phyloP scores from a whole-genome alignment of 2,797 vertebrate species.

The Acanthurus leucopareius region DNA sequence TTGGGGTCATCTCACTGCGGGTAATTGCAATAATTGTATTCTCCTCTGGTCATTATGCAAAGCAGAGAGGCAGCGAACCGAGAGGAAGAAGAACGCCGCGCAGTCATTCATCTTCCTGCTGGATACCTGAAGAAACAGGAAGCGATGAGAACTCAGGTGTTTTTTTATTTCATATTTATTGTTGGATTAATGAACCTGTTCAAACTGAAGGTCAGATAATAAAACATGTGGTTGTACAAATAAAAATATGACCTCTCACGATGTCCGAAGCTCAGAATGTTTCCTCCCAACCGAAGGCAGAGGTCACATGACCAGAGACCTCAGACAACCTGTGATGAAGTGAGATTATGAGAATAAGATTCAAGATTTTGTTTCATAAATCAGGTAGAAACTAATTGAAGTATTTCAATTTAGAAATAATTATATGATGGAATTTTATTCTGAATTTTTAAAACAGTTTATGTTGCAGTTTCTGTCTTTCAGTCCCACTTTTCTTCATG shows the following conservation, averaged over 20 bases:
- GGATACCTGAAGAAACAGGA: background rate
- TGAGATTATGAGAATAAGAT: no score
- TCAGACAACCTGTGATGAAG: no score
- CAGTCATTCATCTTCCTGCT: background rate
- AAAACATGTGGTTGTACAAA: background rate
- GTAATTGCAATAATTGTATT: constrained; percentile 62
- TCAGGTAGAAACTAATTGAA: no score
- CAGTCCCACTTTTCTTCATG: no score
- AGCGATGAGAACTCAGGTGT: background rate
- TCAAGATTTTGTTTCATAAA: no score
- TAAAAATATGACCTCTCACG: background rate
- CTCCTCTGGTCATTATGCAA: constrained; percentile 33
- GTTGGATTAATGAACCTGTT: background rate
- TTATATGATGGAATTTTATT: no score
- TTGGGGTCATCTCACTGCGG: constrained; percentile 65
- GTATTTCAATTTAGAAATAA: no score
- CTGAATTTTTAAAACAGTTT: no score
- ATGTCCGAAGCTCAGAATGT: background rate
- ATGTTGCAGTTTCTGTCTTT: no score
- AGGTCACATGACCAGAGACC: no score
- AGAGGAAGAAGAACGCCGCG: background rate
- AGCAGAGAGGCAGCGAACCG: constrained; percentile 24
- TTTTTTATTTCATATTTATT: background rate
- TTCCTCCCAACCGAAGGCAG: no score
- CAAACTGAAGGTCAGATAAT: background rate